These are phyloP conservation scores for Falcunculus frontatus DNA, from an alignment of 2,113 vertebrate species.

Conservation along the genomic window DNA sequence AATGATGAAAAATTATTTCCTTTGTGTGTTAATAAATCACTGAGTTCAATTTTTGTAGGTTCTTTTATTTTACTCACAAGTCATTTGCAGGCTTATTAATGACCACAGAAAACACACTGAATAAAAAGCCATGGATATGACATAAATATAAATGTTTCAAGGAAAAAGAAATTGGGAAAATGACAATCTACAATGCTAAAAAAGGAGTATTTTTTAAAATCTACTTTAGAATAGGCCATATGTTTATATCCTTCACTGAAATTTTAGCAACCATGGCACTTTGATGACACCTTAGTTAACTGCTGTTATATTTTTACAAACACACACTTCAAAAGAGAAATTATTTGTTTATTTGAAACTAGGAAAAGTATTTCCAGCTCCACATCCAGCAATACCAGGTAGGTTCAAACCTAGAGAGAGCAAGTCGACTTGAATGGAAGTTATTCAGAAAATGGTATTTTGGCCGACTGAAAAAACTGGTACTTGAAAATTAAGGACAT, in stretches of 20 bases:
- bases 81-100: neutral
- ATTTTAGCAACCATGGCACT: neutral
- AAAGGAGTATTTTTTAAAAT: neutral
- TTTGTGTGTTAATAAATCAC: neutral
- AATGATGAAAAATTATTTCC: neutral
- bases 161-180: neutral
- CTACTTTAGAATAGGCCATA: neutral
- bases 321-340: neutral
- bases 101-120: neutral
- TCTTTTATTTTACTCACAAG: neutral
- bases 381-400: neutral
- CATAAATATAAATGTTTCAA: neutral
- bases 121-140: neutral
- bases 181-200: neutral
- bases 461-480: neutral
- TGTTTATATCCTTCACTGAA: neutral
- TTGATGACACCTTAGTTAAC: neutral
- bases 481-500: neutral
- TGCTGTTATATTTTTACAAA: neutral
- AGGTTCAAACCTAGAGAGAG: neutral
- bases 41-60: neutral
- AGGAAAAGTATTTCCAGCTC: neutral
- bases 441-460: neutral
- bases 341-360: neutral
- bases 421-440: neutral